A percentile compares a stretch with the other conserved stretches of the same genome.
Conservation (phyloP, 2,113 vertebrate species). For the Scartelaos histophorus region DNA sequence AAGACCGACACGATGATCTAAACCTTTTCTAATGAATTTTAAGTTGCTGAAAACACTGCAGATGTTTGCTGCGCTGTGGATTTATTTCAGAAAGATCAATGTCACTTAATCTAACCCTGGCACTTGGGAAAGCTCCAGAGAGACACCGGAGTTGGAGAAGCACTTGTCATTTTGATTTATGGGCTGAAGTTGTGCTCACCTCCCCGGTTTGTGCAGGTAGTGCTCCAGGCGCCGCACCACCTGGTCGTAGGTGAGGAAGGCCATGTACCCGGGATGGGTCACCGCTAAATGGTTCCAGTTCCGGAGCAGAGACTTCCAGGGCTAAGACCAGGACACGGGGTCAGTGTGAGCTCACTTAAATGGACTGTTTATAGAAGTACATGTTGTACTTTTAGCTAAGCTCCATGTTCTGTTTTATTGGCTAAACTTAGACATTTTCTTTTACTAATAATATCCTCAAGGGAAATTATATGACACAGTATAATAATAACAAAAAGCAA, state of each 20-base stretch:
- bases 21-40: not conserved
- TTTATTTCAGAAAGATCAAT: constrained; percentile 1
- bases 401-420: not conserved
- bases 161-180: constrained; percentile 2
- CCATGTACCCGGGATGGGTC: constrained; percentile 89
- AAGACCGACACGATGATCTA: not conserved
- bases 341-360: not conserved
- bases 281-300: constrained; percentile 88
- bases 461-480: no score
- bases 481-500: no score
- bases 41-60: not conserved
- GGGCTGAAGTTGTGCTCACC: constrained; percentile 59
- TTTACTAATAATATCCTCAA: no score
- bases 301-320: constrained; percentile 82
- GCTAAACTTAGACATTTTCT: no score
- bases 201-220: constrained; percentile 81
- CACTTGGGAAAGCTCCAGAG: not conserved
- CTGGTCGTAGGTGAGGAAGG: constrained; percentile 89
- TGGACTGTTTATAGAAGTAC: not conserved
- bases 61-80: not conserved
- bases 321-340: constrained; percentile 67
- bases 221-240: constrained; percentile 76
- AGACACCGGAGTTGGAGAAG: constrained; percentile 5
- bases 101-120: not conserved
- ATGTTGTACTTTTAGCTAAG: not conserved